These are phyloP conservation scores for Cololabis saira DNA, from an alignment of 2,113 vertebrate genomes.

Conservation along the genomic window DNA sequence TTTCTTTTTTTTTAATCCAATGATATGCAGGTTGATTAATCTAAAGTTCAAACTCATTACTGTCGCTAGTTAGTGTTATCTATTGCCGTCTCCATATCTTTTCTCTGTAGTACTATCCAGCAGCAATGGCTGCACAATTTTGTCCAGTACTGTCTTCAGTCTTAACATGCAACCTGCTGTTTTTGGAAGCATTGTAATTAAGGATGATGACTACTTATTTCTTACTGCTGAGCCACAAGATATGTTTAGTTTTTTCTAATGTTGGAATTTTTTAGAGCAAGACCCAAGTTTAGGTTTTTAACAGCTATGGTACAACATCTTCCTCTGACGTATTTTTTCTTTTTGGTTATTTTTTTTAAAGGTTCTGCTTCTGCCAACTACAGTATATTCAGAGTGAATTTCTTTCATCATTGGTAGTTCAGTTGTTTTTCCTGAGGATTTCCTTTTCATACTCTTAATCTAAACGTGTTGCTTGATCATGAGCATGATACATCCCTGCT, in stretches of 20 bases:
- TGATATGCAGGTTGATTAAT: slow-evolving; percentile 27
- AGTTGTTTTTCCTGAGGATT: not conserved
- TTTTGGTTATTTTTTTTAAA: slow-evolving; percentile 8
- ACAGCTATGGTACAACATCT: slow-evolving; percentile 4
- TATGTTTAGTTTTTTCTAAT: slow-evolving; percentile 56
- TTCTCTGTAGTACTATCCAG: slow-evolving; percentile 22
- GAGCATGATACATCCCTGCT: slow-evolving; percentile 20
- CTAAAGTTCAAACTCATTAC: slow-evolving; percentile 27
- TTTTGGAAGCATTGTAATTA: slow-evolving; percentile 62
- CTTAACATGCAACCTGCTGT: slow-evolving; percentile 30
- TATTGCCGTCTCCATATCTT: slow-evolving; percentile 28
- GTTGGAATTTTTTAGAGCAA: slow-evolving; percentile 33
- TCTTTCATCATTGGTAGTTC: not conserved
- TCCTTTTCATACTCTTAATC: not conserved
- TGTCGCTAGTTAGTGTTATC: slow-evolving; percentile 3
- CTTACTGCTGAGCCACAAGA: slow-evolving; percentile 53
- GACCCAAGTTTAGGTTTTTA: slow-evolving; percentile 42
- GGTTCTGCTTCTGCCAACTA: not conserved
- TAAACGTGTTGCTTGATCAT: slow-evolving; percentile 16
- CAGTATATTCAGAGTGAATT: slow-evolving; percentile 1
- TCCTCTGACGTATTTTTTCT: slow-evolving; percentile 30
- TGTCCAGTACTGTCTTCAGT: slow-evolving; percentile 20
- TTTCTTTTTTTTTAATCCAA: slow-evolving; percentile 4
- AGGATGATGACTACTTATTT: slow-evolving; percentile 32
- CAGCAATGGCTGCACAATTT: slow-evolving; percentile 17